phyloP scores from a whole-genome alignment of 2,888 invertebrate species.

The Amphipoea lucens region DNA sequence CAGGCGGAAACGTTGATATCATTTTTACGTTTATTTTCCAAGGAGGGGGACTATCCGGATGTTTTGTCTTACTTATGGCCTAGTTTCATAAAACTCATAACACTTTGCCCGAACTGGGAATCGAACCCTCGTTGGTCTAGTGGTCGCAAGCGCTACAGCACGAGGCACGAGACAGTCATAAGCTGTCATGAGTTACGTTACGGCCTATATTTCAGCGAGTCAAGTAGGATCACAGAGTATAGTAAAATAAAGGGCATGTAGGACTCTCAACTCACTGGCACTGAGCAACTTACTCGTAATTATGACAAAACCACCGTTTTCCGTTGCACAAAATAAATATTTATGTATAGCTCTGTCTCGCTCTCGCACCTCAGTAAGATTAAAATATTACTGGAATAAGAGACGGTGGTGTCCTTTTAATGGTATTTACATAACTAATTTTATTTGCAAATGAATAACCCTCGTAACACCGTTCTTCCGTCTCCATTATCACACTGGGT shows the following conservation, averaged over 20 bases:
- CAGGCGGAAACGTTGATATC: constrained; percentile 41
- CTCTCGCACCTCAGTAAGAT: constrained; percentile 2
- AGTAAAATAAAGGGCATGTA: neutral
- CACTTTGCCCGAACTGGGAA: too few species aligned
- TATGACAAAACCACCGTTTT: neutral
- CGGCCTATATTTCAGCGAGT: neutral
- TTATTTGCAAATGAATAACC: constrained; percentile 28
- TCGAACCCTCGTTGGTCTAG: too few species aligned
- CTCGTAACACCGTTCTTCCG: neutral
- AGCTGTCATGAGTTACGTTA: neutral
- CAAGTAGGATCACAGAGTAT: neutral
- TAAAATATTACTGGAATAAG: constrained; percentile 21
- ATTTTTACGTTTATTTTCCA: constrained; percentile 44
- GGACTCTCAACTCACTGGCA: neutral
- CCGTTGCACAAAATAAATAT: neutral
- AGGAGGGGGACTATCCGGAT: constrained; percentile 2
- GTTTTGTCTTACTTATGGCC: constrained; percentile 39
- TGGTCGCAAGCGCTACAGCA: too few species aligned
- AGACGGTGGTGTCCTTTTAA: constrained; percentile 12
- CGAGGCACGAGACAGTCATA: too few species aligned
- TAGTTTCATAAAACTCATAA: constrained; percentile 3
- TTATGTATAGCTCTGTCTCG: neutral
- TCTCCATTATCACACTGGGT: neutral
- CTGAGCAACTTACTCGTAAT: neutral
- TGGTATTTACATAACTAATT: constrained; percentile 44